Evolutionary conservation across 2,113 vertebrate species (phyloP), one percentile per base, ranked within the genome.

Genomic region (Chrysochloris asiatica): DNA sequence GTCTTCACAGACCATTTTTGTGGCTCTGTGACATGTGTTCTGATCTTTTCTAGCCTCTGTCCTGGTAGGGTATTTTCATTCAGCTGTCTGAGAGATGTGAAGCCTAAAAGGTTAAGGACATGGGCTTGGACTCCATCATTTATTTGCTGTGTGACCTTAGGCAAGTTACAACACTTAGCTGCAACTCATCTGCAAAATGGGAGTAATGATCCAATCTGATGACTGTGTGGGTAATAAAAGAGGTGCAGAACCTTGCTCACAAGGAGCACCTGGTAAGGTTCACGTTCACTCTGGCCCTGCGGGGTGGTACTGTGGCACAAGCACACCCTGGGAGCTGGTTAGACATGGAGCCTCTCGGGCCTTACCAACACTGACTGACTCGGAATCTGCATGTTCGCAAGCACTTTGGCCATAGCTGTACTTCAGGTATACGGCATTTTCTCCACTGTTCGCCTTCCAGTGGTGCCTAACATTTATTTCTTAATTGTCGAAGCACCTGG

Each of bases 61-160:
- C n/a, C n/a, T n/a, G n/a, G n/a, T n/a, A 21, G 56, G 47, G 24
- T 50, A 17, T 56, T 61, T 78, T 24, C 30, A 33, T 88, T 76
- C 56, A 47, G n/a, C 43, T 61, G 6, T 38, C 76, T 79, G 65
- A 86, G 41, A 93, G 48, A 69, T 50, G 78, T 63, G 73, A 19
- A 6, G 21, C 19, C 19, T 38, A 43, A 28, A 72, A 59, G 24
- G 41, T 21, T n/a, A 72, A 43, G 47, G n/a, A 3, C 22, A 10
- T n/a, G 41, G 67, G 28, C 73, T 65, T 38, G 73, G 83, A 63
- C 41, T 82, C 47, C 13, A 24, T 81, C 41, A 17, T 61, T 24
- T 75, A 36, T n/a, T n/a, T n/a, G 16, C 63, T 83, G 14, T 63
- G 76, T 81, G 92, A 45, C 33, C 45, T 38, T 33, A 24, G 41